Conservation (phyloP, 2,113 vertebrate species). For the Hepsetus odoe region DNA sequence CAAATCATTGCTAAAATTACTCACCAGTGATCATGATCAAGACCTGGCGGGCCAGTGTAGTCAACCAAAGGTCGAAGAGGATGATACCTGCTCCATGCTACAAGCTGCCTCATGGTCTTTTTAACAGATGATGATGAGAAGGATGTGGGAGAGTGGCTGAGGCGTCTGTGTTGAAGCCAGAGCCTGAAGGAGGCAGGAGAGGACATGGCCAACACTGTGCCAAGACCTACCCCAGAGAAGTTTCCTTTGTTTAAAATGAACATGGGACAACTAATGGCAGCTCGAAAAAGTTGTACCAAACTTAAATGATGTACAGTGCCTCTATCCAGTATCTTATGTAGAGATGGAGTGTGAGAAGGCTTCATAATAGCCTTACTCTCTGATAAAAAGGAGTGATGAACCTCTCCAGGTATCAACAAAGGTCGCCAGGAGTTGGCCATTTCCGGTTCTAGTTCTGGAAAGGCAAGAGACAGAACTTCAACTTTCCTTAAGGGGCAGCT, state of each 20-base stretch:
- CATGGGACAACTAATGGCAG: neutral
- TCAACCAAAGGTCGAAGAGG: constrained; percentile 50
- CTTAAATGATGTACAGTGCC: neutral
- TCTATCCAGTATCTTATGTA: neutral
- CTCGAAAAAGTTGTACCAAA: constrained; percentile 38
- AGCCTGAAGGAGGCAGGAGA: constrained; percentile 52
- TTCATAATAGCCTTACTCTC: neutral
- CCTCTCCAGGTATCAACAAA: constrained; percentile 19
- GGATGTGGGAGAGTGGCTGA: constrained; percentile 24
- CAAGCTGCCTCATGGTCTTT: constrained; percentile 39
- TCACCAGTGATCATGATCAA: constrained; percentile 58
- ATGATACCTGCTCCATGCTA: constrained; percentile 25
- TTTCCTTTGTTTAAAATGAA: constrained; percentile 27
- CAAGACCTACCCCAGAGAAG: constrained; percentile 43
- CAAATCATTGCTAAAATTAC: neutral
- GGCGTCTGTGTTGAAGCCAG: constrained; percentile 38
- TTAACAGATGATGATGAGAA: constrained; percentile 21
- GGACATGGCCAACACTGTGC: constrained; percentile 50
- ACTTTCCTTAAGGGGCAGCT: constrained; percentile 19
- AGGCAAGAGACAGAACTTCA: neutral
- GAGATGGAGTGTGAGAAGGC: neutral
- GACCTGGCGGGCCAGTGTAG: constrained; percentile 44
- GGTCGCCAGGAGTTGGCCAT: constrained; percentile 25
- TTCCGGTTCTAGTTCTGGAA: constrained; percentile 11
- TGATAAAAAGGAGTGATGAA: constrained; percentile 4